These are phyloP conservation scores for Notolabrus celidotus DNA, from an alignment of 2,797 vertebrate species.

Conservation along the genomic window DNA sequence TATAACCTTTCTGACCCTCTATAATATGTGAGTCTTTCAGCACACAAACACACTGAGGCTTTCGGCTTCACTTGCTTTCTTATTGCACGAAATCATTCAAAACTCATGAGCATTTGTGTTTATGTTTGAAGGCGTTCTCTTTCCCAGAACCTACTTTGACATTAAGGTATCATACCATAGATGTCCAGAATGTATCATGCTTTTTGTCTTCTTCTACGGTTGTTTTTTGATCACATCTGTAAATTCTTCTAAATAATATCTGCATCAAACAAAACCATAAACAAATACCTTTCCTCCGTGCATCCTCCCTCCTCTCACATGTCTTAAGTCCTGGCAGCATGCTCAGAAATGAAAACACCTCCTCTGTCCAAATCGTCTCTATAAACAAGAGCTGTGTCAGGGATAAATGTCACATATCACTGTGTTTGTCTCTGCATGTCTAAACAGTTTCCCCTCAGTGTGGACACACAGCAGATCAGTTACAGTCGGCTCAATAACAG, in stretches of 20 bases:
- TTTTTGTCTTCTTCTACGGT: neutral
- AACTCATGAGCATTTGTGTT: conserved; percentile 19
- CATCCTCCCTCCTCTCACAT: conserved; percentile 37
- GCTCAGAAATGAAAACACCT: conserved; percentile 68
- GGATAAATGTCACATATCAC: conserved; percentile 64
- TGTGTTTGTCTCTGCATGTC: conserved; percentile 72
- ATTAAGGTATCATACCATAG: neutral
- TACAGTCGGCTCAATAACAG: conserved; percentile 47
- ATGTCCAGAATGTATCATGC: neutral
- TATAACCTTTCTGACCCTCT: conserved; percentile 68
- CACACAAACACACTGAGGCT: conserved; percentile 28
- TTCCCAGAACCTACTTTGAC: too few species aligned
- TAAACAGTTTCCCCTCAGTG: conserved; percentile 61
- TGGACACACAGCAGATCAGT: conserved; percentile 49
- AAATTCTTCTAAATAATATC: conserved; percentile 14
- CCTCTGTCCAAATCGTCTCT: conserved; percentile 57
- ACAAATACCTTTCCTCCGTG: conserved; percentile 28
- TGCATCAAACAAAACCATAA: conserved; percentile 20
- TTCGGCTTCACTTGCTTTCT: conserved; percentile 16
- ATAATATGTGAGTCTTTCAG: conserved; percentile 53
- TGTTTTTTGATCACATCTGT: neutral
- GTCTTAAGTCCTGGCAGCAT: conserved; percentile 44
- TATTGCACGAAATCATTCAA: conserved; percentile 29
- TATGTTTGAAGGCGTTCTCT: neutral
- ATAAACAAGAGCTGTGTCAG: conserved; percentile 67